These are phyloP conservation scores for Mythimna vitellina DNA, from an alignment of 2,888 invertebrate species.

Conservation along the genomic window DNA sequence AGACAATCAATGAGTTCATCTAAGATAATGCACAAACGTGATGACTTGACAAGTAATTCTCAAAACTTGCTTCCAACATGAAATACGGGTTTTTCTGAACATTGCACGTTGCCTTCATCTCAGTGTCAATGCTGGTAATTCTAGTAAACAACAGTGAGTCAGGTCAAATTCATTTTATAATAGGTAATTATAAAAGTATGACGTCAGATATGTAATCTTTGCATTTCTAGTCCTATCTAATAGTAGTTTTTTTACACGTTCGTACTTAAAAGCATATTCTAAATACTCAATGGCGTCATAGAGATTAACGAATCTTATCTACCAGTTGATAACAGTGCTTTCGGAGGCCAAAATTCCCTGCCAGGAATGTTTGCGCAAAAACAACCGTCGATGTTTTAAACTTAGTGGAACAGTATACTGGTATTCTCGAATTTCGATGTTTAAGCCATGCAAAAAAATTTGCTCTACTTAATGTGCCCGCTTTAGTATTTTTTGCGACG, in stretches of 20 bases:
- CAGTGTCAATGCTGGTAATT: constrained; percentile 19
- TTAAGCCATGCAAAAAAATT: constrained; percentile 56
- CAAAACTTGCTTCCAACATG: constrained; percentile 19
- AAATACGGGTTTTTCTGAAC: constrained; percentile 21
- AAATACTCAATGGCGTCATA: constrained; percentile 72
- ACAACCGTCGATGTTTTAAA: constrained; percentile 14
- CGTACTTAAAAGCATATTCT: constrained; percentile 67
- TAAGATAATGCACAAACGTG: constrained; percentile 35
- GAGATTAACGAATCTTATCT: constrained; percentile 82
- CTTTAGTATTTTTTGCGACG: constrained; percentile 53
- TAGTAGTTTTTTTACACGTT: constrained; percentile 38
- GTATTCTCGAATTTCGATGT: constrained; percentile 59
- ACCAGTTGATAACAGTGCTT: constrained; percentile 71
- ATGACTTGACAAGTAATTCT: constrained; percentile 36
- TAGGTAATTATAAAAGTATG: constrained; percentile 39
- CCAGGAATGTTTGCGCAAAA: constrained; percentile 53
- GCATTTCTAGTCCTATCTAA: constrained; percentile 20
- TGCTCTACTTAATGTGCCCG: constrained; percentile 58
- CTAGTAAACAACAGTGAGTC: constrained; percentile 40
- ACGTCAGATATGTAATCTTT: constrained; percentile 47
- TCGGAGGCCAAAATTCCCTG: constrained; percentile 64
- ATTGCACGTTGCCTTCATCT: constrained; percentile 28
- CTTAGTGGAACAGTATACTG: constrained; percentile 52
- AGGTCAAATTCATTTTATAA: constrained; percentile 30
- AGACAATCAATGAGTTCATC: constrained; percentile 29